These are phyloP conservation scores for Orchesella cincta DNA, from an alignment of 1,140 invertebrate species.

Conservation along the genomic window DNA sequence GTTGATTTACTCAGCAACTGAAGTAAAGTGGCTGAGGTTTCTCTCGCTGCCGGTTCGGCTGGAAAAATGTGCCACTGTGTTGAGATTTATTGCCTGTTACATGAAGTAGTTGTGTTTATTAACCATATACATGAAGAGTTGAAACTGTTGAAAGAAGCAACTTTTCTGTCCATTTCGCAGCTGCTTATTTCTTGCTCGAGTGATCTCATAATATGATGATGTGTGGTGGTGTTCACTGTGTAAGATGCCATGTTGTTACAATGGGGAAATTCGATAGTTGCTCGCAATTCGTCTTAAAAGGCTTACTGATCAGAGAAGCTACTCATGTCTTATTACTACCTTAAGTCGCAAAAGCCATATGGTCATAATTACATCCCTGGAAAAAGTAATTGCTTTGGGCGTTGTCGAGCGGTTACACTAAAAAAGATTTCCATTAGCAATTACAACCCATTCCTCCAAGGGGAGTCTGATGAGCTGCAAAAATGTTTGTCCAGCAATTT, in stretches of 20 bases:
- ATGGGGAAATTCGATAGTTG: no score
- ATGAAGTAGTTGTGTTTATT: not conserved
- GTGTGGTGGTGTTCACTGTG: not conserved
- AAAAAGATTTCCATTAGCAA: slow-evolving; percentile 13
- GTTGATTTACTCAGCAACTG: not conserved
- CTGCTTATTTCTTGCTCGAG: not conserved
- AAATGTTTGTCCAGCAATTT: slow-evolving; percentile 16
- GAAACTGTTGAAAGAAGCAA: not conserved
- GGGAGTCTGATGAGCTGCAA: slow-evolving; percentile 13
- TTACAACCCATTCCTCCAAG: not conserved
- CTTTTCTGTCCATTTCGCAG: not conserved
- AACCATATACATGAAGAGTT: not conserved
- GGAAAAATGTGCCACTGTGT: slow-evolving; percentile 3
- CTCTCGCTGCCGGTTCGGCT: not conserved
- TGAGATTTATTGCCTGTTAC: slow-evolving; percentile 6
- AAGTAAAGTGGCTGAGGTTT: not conserved
- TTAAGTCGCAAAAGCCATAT: slow-evolving; percentile 3
- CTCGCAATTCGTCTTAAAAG: not conserved
- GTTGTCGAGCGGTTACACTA: not conserved
- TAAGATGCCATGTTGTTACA: no score
- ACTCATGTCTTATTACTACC: not conserved
- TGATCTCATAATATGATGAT: not conserved
- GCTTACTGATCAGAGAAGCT: not conserved
- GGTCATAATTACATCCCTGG: not conserved
- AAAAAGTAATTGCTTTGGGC: slow-evolving; percentile 21